phyloP scores from a whole-genome alignment of 2,113 vertebrate species.

The Labrus mixtus region DNA sequence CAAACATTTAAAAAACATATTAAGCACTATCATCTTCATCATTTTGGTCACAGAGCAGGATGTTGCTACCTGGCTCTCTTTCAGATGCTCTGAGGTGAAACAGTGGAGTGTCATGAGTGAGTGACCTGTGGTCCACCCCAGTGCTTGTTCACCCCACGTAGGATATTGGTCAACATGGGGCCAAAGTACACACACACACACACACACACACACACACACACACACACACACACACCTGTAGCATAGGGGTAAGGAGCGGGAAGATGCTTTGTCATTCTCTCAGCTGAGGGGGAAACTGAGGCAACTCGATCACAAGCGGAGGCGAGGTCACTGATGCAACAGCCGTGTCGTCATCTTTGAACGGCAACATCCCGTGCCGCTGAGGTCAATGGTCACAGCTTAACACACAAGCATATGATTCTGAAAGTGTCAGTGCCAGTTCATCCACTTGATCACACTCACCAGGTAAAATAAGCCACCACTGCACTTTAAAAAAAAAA shows the following conservation, averaged over 20 bases:
- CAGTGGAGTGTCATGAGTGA: neutral
- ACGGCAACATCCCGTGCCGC: slow-evolving; percentile 3
- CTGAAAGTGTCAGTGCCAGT: no score
- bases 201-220: slow-evolving; percentile 8
- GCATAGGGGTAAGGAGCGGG: neutral
- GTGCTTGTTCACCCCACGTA: no score
- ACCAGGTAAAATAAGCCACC: no score
- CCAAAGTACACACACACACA: slow-evolving; percentile 6
- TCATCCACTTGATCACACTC: no score
- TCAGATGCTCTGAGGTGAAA: neutral
- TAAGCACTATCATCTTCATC: no score
- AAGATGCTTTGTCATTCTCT: slow-evolving; percentile 40
- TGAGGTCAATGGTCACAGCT: slow-evolving; percentile 2
- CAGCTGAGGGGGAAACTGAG: slow-evolving; percentile 32
- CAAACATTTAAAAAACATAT: no score
- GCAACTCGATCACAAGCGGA: slow-evolving; percentile 38
- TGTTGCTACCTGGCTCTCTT: no score
- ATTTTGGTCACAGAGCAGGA: no score
- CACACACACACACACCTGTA: slow-evolving; percentile 6
- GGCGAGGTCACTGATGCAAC: slow-evolving; percentile 41
- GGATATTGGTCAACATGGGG: neutral
- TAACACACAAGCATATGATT: no score
- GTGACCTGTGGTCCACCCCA: neutral
- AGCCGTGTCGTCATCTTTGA: slow-evolving; percentile 7
- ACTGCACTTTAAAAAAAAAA: no score